A percentile compares a stretch with the other conserved stretches of the same genome.
phyloP scores from a whole-genome alignment of 2,888 invertebrate genomes.

The Campaea margaritaria region DNA sequence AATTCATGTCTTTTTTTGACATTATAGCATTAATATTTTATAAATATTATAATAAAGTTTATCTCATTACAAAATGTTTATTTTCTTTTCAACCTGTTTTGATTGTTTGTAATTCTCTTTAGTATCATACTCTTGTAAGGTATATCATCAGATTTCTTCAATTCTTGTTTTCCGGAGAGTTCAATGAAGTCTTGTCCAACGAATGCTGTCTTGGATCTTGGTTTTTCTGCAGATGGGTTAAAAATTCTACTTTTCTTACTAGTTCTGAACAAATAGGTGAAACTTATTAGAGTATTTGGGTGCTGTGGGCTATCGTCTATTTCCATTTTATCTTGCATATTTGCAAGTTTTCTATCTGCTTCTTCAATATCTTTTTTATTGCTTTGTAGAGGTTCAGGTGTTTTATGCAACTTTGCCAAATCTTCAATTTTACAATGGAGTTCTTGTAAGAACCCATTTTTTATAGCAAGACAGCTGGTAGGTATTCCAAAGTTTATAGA shows the following conservation, averaged over 20 bases:
- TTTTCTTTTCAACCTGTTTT: slow-evolving; percentile 67
- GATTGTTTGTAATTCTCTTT: slow-evolving; percentile 73
- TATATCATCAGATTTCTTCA: slow-evolving; percentile 46
- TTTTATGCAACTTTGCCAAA: slow-evolving; percentile 52
- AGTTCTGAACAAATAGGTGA: slow-evolving; percentile 67
- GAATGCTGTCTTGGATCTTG: slow-evolving; percentile 51
- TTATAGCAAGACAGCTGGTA: slow-evolving; percentile 74
- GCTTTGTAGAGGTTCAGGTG: slow-evolving; percentile 28
- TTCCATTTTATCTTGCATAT: slow-evolving; percentile 32
- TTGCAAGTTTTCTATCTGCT: background rate
- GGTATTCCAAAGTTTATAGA: slow-evolving; percentile 68
- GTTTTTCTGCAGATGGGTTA: slow-evolving; percentile 51
- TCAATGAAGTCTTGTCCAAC: slow-evolving; percentile 70
- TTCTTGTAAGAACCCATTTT: slow-evolving; percentile 52
- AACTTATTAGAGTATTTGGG: slow-evolving; percentile 20
- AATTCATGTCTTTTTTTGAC: slow-evolving; percentile 77
- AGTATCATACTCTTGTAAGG: slow-evolving; percentile 72
- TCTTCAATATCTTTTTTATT: slow-evolving; percentile 15
- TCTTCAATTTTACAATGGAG: slow-evolving; percentile 50
- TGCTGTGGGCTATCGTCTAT: slow-evolving; percentile 18
- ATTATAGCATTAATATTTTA: slow-evolving; percentile 68
- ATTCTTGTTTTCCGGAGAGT: slow-evolving; percentile 52
- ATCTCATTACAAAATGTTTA: slow-evolving; percentile 54
- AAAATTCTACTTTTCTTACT: slow-evolving; percentile 70
- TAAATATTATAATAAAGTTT: slow-evolving; percentile 56